Evolutionary conservation across 2,797 vertebrate species (phyloP), one percentile per base, ranked within the genome.

Genomic region (Florisuga fusca): DNA sequence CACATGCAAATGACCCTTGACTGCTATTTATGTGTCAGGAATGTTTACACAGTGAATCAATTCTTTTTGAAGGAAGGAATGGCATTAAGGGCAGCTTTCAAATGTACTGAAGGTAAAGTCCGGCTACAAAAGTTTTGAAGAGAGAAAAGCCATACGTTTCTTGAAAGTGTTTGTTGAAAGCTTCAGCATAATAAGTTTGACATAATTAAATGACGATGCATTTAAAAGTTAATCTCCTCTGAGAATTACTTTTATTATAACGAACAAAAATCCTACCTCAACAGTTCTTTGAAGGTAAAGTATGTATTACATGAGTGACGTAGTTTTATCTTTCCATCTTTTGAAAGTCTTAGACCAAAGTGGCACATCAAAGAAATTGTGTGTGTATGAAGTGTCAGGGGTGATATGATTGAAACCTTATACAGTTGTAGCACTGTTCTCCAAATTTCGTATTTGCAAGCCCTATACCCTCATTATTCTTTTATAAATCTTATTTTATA

Each of bases 31-130:
- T 80, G 29, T 26, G 22, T 80, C 64, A 89, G 61, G 55, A 94
- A 85, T 91, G 61, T 95, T 96, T 94, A 73, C 54, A 41, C 12
- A 58, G 61, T 27, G 41, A 90, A 91, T 81, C 84, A 88, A 38
- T 94, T 53, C 23, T 55, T 79, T 89, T 68, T 54, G 51, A 83
- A 89, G 63, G 61, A 90, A 76, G 78, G 33, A 81, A 77, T 41
- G 57, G 54, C 69, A 87, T 77, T 77, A 89, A 91, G 68, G 75
- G 36, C 57, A 84, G 51, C 75, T 87, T 94, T 90, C 63, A 91
- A 85, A 82, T 58, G 61, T 15, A 15, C 33, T 59, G 38, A 62
- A 34, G 23, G 53, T 84, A 53, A 95, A 87, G 67, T 36, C 31
- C 53, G 59, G 34, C 63, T 72, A 53, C 36, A 51, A 43, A 54